Evolutionary conservation across 2,113 vertebrate species (phyloP).

Genomic region (Conger conger): DNA sequence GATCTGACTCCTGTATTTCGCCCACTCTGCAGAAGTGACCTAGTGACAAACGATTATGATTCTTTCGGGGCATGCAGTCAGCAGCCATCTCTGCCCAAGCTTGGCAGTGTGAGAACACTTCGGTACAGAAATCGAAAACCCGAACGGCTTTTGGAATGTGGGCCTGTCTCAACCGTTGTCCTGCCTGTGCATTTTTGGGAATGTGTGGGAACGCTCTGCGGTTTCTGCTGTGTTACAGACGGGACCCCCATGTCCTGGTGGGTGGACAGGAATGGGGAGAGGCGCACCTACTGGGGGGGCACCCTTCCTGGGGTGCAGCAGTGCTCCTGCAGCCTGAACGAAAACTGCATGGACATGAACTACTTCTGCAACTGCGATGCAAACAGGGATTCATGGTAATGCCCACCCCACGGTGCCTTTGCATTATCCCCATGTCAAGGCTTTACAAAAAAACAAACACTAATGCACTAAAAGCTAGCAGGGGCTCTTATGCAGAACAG

Average conservation of each 20-base stretch:
- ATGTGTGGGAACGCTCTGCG: conserved; percentile 3
- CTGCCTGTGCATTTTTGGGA: not conserved
- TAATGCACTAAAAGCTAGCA: too few relatives aligned
- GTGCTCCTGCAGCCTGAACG: conserved; percentile 91
- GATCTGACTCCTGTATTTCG: not conserved
- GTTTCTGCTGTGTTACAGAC: conserved; percentile 66
- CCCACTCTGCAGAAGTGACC: conserved; percentile 12
- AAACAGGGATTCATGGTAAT: conserved; percentile 87
- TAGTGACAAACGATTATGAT: not conserved
- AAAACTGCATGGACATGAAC: conserved; percentile 89
- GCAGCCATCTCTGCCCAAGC: not conserved
- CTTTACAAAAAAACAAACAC: too few relatives aligned
- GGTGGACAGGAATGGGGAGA: conserved; percentile 85
- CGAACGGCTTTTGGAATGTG: not conserved
- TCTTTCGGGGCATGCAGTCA: not conserved
- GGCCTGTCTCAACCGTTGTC: not conserved
- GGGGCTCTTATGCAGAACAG: too few relatives aligned
- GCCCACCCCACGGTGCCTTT: not conserved
- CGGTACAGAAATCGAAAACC: not conserved
- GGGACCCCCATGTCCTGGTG: conserved; percentile 92
- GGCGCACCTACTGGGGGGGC: conserved; percentile 91
- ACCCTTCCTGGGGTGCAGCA: conserved; percentile 87
- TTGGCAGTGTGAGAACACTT: not conserved
- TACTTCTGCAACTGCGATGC: conserved; percentile 98
- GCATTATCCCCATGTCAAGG: too few relatives aligned